A percentile compares a stretch with the other conserved stretches of the same genome.
Evolutionary conservation across 1,140 invertebrate genomes (phyloP).

Genomic region (Macrobrachium nipponense): DNA sequence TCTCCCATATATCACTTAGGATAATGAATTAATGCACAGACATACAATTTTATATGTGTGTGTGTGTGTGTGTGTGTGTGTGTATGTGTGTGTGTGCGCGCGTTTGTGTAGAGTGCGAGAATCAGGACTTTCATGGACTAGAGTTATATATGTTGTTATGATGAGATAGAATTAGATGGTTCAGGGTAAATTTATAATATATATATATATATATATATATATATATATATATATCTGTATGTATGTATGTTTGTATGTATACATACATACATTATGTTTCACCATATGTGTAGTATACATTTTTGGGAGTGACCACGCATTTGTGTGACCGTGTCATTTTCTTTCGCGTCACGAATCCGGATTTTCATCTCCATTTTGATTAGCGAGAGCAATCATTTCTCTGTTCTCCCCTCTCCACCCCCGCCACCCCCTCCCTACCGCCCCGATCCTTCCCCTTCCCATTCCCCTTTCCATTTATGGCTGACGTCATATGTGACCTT

Average conservation of each 20-base stretch:
- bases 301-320: too few relatives aligned
- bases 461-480: neutral
- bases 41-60: neutral
- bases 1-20: too few relatives aligned
- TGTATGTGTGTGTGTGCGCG: slow-evolving; percentile 22
- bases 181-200: neutral
- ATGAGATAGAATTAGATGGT: neutral
- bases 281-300: too few relatives aligned
- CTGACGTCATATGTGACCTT: too few relatives aligned
- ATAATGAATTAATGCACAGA: too few relatives aligned
- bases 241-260: too few relatives aligned
- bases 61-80: slow-evolving; percentile 25
- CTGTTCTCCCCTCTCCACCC: neutral
- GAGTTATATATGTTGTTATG: too few relatives aligned
- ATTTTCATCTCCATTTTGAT: too few relatives aligned
- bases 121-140: neutral
- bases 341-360: too few relatives aligned
- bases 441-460: too few relatives aligned
- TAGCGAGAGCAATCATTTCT: neutral
- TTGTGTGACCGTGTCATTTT: too few relatives aligned
- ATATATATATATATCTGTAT: neutral
- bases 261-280: too few relatives aligned
- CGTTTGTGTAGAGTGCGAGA: neutral
- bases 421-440: neutral
- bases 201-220: neutral